phyloP scores from a whole-genome alignment of 2,888 invertebrate species.

The Heliconius ismenius region DNA sequence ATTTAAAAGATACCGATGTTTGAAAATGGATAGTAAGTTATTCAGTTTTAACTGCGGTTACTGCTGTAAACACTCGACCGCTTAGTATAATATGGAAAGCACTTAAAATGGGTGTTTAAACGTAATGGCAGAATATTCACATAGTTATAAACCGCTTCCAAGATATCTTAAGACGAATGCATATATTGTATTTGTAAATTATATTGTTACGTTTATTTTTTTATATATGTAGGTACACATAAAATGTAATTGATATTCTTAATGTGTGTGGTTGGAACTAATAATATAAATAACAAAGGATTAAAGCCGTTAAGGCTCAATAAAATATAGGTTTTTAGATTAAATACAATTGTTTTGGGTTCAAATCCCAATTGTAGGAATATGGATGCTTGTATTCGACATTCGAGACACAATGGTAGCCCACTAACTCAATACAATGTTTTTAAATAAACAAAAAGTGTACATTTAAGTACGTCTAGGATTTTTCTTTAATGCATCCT shows the following conservation, averaged over 20 bases:
- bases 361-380: too few species aligned
- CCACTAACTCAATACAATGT: too few species aligned
- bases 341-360: not conserved
- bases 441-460: too few species aligned
- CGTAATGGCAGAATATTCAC: conserved; percentile 24
- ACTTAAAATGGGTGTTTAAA: conserved; percentile 25
- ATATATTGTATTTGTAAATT: not conserved
- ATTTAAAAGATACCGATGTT: not conserved
- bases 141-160: conserved; percentile 18
- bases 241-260: not conserved
- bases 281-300: too few species aligned
- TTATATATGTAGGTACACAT: not conserved
- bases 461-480: too few species aligned
- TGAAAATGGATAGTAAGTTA: conserved; percentile 15
- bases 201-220: conserved; percentile 6
- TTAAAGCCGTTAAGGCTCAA: too few species aligned
- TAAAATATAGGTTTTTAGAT: too few species aligned
- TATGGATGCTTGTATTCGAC: too few species aligned
- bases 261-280: too few species aligned
- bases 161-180: not conserved
- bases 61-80: conserved; percentile 17
- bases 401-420: too few species aligned
- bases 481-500: not conserved
- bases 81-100: conserved; percentile 25
- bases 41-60: conserved; percentile 3